Conservation (phyloP, 1,140 invertebrate genomes). For the Dinoponera quadriceps region DNA sequence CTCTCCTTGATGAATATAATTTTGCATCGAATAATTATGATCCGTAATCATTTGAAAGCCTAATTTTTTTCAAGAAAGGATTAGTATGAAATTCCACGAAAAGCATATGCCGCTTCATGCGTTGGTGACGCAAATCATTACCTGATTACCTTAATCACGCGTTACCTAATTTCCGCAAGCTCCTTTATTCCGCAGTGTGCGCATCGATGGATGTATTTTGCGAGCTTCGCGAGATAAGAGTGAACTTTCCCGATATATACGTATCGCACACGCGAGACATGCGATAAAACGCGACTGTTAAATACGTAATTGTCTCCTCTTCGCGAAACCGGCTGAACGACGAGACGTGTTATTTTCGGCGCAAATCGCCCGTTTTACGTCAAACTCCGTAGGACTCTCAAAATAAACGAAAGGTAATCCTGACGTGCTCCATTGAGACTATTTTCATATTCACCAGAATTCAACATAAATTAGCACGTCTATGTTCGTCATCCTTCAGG, state of each 20-base stretch:
- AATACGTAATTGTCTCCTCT: constrained; percentile 22
- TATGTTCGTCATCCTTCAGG: constrained; percentile 24
- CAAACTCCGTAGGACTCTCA: not conserved
- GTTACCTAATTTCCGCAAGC: constrained; percentile 45
- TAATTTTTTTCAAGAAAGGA: not conserved
- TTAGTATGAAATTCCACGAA: not conserved
- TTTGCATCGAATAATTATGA: not conserved
- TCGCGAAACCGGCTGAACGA: not conserved
- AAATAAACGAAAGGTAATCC: constrained; percentile 36
- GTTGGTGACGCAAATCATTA: constrained; percentile 21
- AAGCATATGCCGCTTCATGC: not conserved
- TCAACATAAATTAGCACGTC: constrained; percentile 43
- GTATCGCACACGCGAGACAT: constrained; percentile 6
- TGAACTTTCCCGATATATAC: not conserved
- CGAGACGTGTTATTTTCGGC: constrained; percentile 39
- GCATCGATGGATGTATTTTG: not conserved
- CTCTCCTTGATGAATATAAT: too few relatives aligned
- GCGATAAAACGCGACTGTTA: constrained; percentile 23
- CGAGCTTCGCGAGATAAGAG: not conserved
- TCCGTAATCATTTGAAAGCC: not conserved
- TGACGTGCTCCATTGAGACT: not conserved
- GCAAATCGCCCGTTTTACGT: constrained; percentile 30
- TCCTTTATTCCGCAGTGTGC: not conserved
- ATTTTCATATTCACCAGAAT: constrained; percentile 25
- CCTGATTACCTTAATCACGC: constrained; percentile 4